These are phyloP conservation scores for Ellobius talpinus DNA, from an alignment of 2,113 vertebrate genomes.

Conservation along the genomic window DNA sequence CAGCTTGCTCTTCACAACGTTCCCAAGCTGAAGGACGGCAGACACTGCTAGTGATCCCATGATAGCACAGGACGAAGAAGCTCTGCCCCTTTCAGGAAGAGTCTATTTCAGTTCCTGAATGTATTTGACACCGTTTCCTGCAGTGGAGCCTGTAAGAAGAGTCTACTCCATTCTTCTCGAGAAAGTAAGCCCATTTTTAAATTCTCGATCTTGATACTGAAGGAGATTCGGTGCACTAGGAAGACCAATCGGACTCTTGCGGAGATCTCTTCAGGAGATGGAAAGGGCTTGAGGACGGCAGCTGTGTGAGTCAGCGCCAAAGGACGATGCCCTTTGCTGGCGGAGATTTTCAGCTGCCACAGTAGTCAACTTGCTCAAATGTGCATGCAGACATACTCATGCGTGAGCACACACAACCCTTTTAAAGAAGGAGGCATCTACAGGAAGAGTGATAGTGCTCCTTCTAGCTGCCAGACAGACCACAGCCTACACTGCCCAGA, in stretches of 20 bases:
- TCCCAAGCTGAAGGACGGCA: background rate
- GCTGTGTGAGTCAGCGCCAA: background rate
- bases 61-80: background rate
- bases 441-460: background rate
- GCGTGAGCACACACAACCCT: background rate
- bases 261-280: background rate
- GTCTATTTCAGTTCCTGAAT: background rate
- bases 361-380: background rate
- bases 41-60: background rate
- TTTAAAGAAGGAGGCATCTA: background rate
- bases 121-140: background rate
- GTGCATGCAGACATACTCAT: too few relatives aligned
- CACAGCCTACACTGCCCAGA: background rate
- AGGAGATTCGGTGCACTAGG: background rate
- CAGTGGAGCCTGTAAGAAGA: background rate
- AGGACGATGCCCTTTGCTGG: background rate
- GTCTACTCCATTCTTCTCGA: background rate
- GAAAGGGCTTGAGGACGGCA: background rate
- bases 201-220: background rate
- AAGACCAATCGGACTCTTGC: background rate
- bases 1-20: conserved; percentile 24
- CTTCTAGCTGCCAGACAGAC: background rate
- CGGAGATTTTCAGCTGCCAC: background rate
- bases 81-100: background rate
- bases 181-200: background rate